Evolutionary conservation across 2,797 vertebrate genomes (phyloP), one percentile per base, ranked within the genome.

Genomic region (Rhinatrema bivittatum): DNA sequence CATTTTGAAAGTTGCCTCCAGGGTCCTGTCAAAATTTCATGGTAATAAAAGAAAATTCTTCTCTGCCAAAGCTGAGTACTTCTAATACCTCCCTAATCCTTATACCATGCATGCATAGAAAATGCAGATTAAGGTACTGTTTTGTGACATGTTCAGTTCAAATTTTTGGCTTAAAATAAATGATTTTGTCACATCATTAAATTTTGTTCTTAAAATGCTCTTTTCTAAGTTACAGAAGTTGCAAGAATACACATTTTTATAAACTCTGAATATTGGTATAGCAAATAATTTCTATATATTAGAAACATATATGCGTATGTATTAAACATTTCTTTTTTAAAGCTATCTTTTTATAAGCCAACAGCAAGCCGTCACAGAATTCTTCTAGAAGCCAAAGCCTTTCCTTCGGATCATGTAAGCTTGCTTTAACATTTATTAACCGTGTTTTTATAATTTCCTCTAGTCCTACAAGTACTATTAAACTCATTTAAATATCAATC

Each of bases 301-400:
- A n/a, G n/a, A n/a, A n/a, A n/a, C n/a, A n/a, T n/a, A n/a, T n/a
- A n/a, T n/a, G n/a, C n/a, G n/a, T n/a, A n/a, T n/a, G n/a, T n/a
- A n/a, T n/a, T n/a, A n/a, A n/a, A n/a, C n/a, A n/a, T n/a, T 16
- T 33, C 62, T 54, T 52, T 23, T n/a, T 56, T 56, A 23, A 70
- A 98, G 95, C 76, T 99, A 17, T 86, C 94, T 17, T 97, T 99
- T 78, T 99, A 94, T 78, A 93, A 87, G 34, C 95, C 95, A 20
- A 93, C 91, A 2, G 39, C 79, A 16, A 65, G 64, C 30, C 79
- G 92, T 1, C 79, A 90, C 59, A 98, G 91, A 80, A 90, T 99
- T 69, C 81, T 99, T 19, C 81, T 97, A 17, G 95, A 99, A 74
- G 67, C 78, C 49, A 94, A 67, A 53, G 92, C 94, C 29, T 99